These are phyloP conservation scores for Triops longicaudatus DNA, from an alignment of 1,140 invertebrate species.

Conservation along the genomic window DNA sequence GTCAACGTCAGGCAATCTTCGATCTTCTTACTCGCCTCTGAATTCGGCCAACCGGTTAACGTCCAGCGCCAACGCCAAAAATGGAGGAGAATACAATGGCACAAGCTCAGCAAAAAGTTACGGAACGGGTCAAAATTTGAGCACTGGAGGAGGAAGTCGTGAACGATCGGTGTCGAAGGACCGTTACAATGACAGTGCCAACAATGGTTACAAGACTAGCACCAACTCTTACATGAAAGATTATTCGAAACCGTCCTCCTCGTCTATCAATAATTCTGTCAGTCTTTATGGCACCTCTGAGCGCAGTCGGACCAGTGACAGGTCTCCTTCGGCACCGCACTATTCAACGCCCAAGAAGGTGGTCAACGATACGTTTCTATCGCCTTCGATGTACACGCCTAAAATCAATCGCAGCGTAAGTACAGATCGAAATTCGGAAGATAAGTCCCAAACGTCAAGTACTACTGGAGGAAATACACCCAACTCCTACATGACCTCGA, in stretches of 20 bases:
- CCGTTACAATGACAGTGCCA: conserved; percentile 11
- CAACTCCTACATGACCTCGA: not conserved
- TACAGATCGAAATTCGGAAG: conserved; percentile 16
- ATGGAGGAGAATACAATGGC: not conserved
- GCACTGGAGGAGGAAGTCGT: not conserved
- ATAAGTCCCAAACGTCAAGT: not conserved
- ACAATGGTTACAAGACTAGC: not conserved
- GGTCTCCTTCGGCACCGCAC: conserved; percentile 8
- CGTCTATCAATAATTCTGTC: not conserved
- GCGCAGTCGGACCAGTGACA: not conserved
- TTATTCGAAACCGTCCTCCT: not conserved
- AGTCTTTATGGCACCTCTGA: conserved; percentile 16
- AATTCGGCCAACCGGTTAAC: not conserved
- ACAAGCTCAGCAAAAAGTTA: not conserved
- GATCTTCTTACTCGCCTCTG: not conserved
- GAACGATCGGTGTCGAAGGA: not conserved
- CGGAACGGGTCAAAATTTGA: not conserved
- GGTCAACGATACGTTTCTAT: conserved; percentile 22
- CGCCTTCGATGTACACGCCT: conserved; percentile 13
- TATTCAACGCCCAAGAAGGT: conserved; percentile 18
- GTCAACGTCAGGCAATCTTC: conserved; percentile 5
- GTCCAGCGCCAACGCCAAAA: not conserved
- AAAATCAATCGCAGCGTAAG: conserved; percentile 21
- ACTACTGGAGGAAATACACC: not conserved
- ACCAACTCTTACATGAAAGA: not conserved